Evolutionary conservation across 2,797 vertebrate species (phyloP).

Genomic region (Heterohyrax brucei): DNA sequence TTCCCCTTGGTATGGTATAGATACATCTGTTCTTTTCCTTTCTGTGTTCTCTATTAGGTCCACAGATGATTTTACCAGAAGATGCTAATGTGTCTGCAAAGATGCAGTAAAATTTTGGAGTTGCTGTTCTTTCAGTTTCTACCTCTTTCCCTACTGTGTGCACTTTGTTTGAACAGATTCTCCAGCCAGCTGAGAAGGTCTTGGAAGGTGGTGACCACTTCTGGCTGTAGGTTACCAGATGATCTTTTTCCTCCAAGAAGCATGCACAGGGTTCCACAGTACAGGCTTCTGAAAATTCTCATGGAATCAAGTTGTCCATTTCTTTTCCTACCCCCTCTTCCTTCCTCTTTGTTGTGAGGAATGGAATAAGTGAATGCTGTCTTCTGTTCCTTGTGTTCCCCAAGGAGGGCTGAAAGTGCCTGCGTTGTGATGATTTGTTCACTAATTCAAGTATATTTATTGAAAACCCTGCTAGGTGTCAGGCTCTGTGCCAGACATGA

Average conservation of each 20-base stretch:
- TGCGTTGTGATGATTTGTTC: neutral
- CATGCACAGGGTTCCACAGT: neutral
- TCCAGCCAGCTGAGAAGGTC: neutral
- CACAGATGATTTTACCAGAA: constrained; percentile 84
- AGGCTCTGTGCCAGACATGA: neutral
- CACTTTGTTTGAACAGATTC: neutral
- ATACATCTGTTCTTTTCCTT: constrained; percentile 66
- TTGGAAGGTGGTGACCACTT: neutral
- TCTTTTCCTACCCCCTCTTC: neutral
- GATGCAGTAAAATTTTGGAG: neutral
- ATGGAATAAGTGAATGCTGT: neutral
- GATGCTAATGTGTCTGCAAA: constrained; percentile 67
- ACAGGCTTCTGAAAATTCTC: neutral
- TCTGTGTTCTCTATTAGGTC: constrained; percentile 78
- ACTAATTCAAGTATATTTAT: neutral
- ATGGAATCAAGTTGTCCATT: neutral
- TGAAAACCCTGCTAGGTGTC: neutral
- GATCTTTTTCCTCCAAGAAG: neutral
- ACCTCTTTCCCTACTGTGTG: neutral
- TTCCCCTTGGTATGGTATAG: constrained; percentile 36
- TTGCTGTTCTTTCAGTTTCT: neutral
- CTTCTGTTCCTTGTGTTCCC: neutral
- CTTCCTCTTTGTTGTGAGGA: neutral
- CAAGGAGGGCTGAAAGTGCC: neutral
- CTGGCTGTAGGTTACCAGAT: neutral